These are phyloP conservation scores for Lomographa bimaculata DNA, from an alignment of 2,888 invertebrate species.

Conservation along the genomic window DNA sequence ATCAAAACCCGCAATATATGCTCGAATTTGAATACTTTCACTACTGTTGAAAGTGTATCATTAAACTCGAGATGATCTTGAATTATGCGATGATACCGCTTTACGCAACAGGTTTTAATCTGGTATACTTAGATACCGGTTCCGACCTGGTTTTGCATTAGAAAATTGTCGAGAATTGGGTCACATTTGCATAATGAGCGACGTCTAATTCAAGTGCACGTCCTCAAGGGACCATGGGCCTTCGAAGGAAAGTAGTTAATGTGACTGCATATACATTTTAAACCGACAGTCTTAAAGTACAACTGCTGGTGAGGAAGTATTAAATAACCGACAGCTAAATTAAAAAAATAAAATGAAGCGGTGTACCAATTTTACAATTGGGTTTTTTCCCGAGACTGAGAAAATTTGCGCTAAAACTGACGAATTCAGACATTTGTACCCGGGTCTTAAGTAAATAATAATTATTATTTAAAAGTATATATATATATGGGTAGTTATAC, in stretches of 20 bases:
- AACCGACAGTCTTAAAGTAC: no score
- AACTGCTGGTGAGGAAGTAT: no score
- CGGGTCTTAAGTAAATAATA: no score
- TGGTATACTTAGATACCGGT: conserved; percentile 30
- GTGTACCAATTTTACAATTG: no score
- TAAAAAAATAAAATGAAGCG: no score
- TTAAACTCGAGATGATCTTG: conserved; percentile 26
- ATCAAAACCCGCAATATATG: conserved; percentile 14
- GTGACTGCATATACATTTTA: conserved; percentile 25
- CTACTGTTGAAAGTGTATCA: conserved; percentile 28
- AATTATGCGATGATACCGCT: conserved; percentile 36
- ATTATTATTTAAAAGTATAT: no score
- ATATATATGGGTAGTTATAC: no score
- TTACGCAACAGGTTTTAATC: conserved; percentile 40
- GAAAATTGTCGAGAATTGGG: conserved; percentile 51
- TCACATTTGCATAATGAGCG: conserved; percentile 50
- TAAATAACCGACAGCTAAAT: no score
- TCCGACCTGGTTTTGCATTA: conserved; percentile 41
- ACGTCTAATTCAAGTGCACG: conserved; percentile 43
- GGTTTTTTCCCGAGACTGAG: no score
- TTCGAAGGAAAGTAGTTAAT: conserved; percentile 32
- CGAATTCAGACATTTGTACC: no score
- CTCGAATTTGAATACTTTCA: conserved; percentile 28
- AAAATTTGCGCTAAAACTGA: no score
- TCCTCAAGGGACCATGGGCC: conserved; percentile 45